Base-by-base conservation (phyloP, 2,888 invertebrate species). In the Erebia palarica region DNA sequence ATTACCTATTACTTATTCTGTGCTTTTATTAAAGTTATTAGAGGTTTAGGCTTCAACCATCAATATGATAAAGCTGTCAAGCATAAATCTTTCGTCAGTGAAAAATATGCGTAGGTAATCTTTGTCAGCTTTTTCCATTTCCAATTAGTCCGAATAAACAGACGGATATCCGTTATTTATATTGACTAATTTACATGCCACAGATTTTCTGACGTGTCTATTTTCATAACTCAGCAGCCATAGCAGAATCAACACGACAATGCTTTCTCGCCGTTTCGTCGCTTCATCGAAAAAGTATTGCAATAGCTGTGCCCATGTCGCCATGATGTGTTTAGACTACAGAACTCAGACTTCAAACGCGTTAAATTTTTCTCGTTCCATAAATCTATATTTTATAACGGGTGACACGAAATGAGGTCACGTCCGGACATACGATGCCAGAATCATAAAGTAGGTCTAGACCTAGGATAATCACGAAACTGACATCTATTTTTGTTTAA, bases 321-420 rank as follows among this genome's bases (percentile, higher is more conserved):
- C 47, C 11, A 11, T 47, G 47, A 13, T 47, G 4, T 47, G 47
- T 13, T 13, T 47, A 9, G 47, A 4, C 47, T 13, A 3, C 47
- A 13, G 65, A 5, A 36, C 9, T 27, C 53, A 65, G 18, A 75
- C 71, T 55, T 73, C 71, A 74, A 75, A 72, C 53, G 42, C 53
- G 57, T 59, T 72, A 18, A 61, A 61, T 47, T 55, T 73, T 71
- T 72, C 71, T 67, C 64, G 71, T 27, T 47, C 69, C 64, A 68
- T 74, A 74, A 72, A 70, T 70, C 68, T 65, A 73, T 73, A 71
- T 69, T 67, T 55, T 65, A 65, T 57, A 65, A 57, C 65, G 55
- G 14, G 67, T 69, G 72, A 74, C 69, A 73, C 66, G 67, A 75
- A 77, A 76, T 76, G 76, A 75, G 75, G 76, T 76, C 77, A 77